These are phyloP conservation scores for Eucidaris tribuloides DNA, from an alignment of 35 echinoderm and acorn worm genomes.

Conservation along the genomic window DNA sequence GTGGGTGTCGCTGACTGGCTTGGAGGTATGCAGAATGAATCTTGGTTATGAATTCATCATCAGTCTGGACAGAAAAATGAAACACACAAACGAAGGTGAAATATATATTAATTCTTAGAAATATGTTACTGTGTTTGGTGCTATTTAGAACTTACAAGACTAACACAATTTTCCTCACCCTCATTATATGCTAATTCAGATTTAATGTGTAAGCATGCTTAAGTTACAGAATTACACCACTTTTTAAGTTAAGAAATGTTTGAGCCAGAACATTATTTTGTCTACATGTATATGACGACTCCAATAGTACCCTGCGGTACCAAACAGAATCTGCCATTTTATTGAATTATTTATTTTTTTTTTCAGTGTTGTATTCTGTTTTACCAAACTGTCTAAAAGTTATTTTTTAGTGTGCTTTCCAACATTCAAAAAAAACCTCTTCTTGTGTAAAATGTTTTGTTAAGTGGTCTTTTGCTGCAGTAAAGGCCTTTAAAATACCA, in stretches of 20 bases:
- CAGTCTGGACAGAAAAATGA: not conserved
- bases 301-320: too few relatives aligned
- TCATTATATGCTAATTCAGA: not conserved
- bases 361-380: too few relatives aligned
- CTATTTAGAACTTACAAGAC: not conserved
- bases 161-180: not conserved
- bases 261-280: too few relatives aligned
- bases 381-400: too few relatives aligned
- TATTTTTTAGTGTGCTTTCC: too few relatives aligned
- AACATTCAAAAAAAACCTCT: too few relatives aligned
- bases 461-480: too few relatives aligned
- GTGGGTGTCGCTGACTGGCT: not conserved
- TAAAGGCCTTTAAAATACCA: too few relatives aligned
- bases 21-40: constrained; percentile 13
- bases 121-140: not conserved
- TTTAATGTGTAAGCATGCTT: not conserved
- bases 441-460: too few relatives aligned
- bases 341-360: too few relatives aligned
- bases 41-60: constrained; percentile 36
- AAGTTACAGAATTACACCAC: not conserved
- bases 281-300: too few relatives aligned
- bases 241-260: not conserved
- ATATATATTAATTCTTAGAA: not conserved
- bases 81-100: not conserved
- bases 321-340: too few relatives aligned